Base-by-base conservation (phyloP, 2,113 vertebrate genomes). In the Syrmaticus mikado region DNA sequence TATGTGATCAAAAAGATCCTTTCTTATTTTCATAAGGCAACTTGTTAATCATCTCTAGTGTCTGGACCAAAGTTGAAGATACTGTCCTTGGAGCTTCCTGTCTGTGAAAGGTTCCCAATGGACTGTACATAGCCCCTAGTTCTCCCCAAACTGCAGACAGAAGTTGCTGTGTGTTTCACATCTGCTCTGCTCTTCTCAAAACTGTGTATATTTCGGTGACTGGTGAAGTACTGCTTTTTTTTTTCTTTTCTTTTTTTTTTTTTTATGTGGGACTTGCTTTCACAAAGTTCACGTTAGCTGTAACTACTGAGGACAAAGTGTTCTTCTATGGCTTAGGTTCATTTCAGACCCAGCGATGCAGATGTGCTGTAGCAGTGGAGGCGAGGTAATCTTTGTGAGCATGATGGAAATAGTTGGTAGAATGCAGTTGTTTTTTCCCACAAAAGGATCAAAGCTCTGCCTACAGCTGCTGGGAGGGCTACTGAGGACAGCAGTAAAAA, bases 401-500 rank as follows among this genome's bases (percentile, higher is more conserved):
- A 11, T 25, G 45, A 45, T 91, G 77, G 53, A 82, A 92, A 53
- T 73, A n/a, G 48, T 81, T 68, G 75, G 67, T 60, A 43, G 15
- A 38, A 10, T 64, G 57, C 57, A 67, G 41, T 40, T 64, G 38
- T 71, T 81, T 83, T 50, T 53, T 43, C 30, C 20, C 53, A 13
- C 28, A 28, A 82, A 92, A 70, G 43, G 30, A 83, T 84, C 74
- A 75, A 71, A 88, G 43, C 38, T 82, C 25, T 5, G 4, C 62
- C 66, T 90, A 8, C 55, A 66, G 71, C 71, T 82, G 43, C 80
- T 55, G 75, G 58, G 48, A 73, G 60, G 74, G 57, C 76, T 94
- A 25, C 88, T 88, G 86, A 62, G 66, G 58, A 50, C 66, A 85
- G 74, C 73, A 36, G 64, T 55, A 82, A 70, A 93, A 95, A 62